Base-by-base conservation (phyloP, 2,888 invertebrate species). In the Molorchus minor region DNA sequence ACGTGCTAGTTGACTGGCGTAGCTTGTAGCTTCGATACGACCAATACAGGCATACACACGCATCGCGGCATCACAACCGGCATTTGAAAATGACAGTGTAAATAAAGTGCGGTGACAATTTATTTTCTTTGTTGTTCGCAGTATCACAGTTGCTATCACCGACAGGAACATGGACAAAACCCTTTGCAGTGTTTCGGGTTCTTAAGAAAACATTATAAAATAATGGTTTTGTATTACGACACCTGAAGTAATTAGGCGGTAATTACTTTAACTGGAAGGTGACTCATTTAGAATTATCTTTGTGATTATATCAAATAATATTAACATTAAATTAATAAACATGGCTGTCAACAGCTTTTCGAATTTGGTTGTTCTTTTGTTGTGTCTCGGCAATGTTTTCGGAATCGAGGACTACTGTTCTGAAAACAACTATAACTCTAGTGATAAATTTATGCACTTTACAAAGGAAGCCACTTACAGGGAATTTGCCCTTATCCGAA, bases 381-480 rank as follows among this genome's bases (percentile, higher is more conserved):
- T 51, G 29, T 36, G 45, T 38, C 29, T 56, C 25, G 17, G 13
- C 15, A 21, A 30, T 5, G 54, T 52, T 54, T 46, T 47, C 10
- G 59, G 35, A 12, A 76, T 78, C 40, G 77, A 78, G 49, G 82
- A 84, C 71, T 88, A 88, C 78, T 89, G 89, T 76, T 84, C 86
- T 17, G 79, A 80, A 65, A 84, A 88, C 79, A 86, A 83, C 30
- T 86, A 85, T 71, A 58, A 61, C 17, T 78, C 80, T 45, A 84
- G 86, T 72, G 81, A 84, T n/a, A 82, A 85, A n/a, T 84, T 84
- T 69, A 84, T 91, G 84, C 87, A 88, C 75, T 89, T 91, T 79
- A 89, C 88, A 59, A 91, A 91, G 75, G 91, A 91, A 71, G 85
- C 88, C 3, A 86, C 87, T 58, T 82, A 84, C 8, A 81, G 81